Percentiles rank a stretch among this genome's conserved stretches.
phyloP scores from a whole-genome alignment of 2,888 invertebrate species.

The Andricus curvator region DNA sequence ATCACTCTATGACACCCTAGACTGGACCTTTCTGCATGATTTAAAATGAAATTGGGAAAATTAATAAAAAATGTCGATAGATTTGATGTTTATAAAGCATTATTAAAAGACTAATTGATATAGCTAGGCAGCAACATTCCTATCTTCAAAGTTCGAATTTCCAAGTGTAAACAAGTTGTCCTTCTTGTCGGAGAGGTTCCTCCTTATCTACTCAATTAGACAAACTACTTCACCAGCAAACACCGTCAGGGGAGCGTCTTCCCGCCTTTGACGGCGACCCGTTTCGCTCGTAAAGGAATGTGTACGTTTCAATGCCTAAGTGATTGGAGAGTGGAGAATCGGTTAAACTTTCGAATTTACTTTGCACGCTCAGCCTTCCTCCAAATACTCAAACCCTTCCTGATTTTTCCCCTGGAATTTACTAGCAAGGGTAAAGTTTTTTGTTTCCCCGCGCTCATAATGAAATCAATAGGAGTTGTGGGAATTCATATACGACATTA shows the following conservation, averaged over 20 bases:
- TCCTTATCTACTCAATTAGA: slow-evolving; percentile 69
- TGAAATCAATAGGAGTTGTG: not conserved
- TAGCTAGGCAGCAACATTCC: not conserved
- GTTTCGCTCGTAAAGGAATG: not conserved
- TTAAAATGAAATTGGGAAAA: no score
- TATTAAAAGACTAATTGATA: not conserved
- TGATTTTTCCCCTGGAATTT: slow-evolving; percentile 6
- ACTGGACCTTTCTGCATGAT: no score
- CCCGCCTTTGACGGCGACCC: not conserved
- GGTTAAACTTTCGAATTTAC: slow-evolving; percentile 63
- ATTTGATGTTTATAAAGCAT: no score
- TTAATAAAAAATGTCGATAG: no score
- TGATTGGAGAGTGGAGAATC: slow-evolving; percentile 36
- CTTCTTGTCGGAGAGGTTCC: slow-evolving; percentile 55
- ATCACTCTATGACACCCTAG: no score
- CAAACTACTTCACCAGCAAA: slow-evolving; percentile 62
- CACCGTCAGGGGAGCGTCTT: slow-evolving; percentile 48
- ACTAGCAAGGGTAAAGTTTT: slow-evolving; percentile 5
- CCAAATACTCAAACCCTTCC: slow-evolving; percentile 8
- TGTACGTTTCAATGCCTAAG: slow-evolving; percentile 5
- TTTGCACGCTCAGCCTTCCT: slow-evolving; percentile 50
- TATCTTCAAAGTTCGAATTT: slow-evolving; percentile 5
- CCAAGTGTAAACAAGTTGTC: slow-evolving; percentile 65
- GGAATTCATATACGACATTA: not conserved
- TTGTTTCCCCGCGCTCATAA: not conserved